Evolutionary conservation across 1,140 invertebrate genomes (phyloP).

Genomic region (Platyscapa corneri): DNA sequence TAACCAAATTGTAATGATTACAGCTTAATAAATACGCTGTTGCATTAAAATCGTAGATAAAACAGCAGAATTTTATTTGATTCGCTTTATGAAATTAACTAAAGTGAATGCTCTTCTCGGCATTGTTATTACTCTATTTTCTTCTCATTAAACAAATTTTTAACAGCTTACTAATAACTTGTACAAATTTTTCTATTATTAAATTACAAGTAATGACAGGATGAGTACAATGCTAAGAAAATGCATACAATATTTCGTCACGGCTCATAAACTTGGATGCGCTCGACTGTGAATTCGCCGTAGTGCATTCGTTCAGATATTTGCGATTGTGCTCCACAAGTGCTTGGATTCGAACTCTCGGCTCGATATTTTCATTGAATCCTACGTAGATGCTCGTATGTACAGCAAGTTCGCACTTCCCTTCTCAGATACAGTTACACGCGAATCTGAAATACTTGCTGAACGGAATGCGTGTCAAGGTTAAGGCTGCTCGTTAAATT

Average conservation of each 20-base stretch:
- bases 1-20: too few relatives aligned
- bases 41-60: too few relatives aligned
- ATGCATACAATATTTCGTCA: not conserved
- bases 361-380: not conserved
- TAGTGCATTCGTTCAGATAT: not conserved
- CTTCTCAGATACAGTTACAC: not conserved
- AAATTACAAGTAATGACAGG: slow-evolving; percentile 7
- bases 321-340: not conserved
- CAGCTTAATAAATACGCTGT: too few relatives aligned
- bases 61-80: not conserved
- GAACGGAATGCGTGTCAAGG: slow-evolving; percentile 40
- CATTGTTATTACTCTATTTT: not conserved
- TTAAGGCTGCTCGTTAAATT: slow-evolving; percentile 57
- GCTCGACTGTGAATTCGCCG: not conserved
- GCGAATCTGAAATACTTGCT: not conserved
- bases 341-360: not conserved
- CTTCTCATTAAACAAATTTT: not conserved
- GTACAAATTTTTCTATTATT: not conserved
- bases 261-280: not conserved
- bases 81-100: not conserved
- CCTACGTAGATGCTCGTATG: not conserved
- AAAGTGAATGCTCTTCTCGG: too few relatives aligned
- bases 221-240: not conserved
- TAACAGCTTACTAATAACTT: not conserved
- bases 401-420: not conserved